Evolutionary conservation across 2,888 invertebrate species (phyloP), one percentile per base, ranked within the genome.

Genomic region (Cyclophora punctaria): DNA sequence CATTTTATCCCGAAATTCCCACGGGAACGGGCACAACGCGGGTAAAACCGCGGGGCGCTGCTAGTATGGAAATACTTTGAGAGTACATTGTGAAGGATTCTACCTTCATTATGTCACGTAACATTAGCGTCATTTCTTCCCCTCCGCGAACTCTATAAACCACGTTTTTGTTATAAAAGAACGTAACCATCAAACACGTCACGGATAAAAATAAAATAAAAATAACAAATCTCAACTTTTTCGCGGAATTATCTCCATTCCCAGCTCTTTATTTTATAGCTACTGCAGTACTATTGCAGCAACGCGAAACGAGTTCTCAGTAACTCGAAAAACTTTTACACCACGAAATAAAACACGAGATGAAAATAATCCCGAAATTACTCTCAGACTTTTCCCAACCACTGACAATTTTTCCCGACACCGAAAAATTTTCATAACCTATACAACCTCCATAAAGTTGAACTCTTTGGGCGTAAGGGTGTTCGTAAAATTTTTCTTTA

Each of bases 401-500:
- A 64, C 63, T 67, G 66, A 67, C 63, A 68, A 63, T 69, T 68
- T 64, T 56, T 57, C 59, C 55, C 54, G 50, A 45, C 59, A 60
- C 56, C 63, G 63, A 63, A 60, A 63, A 64, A 67, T 68, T 64
- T 71, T 71, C 69, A 69, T 73, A 73, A 67, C 67, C 68, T 64
- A 67, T 71, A 70, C 64, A 65, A 60, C 60, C 65, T 52, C 55
- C 58, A 69, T 73, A 75, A 76, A 73, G 59, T 67, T 69, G 65
- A 71, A 71, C 68, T 66, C 65, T 63, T 62, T 60, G 60, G 61
- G 60, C 65, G 67, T 69, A 72, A 71, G 67, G 58, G 58, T 57
- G 60, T 66, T 53, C 63, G 70, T 71, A 69, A 73, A 67, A 67
- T 66, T 71, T 71, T 72, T 74, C 71, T 73, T 71, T 67, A 64